Base-by-base conservation (phyloP, 2,888 invertebrate genomes). In the Drosophila anceps region DNA sequence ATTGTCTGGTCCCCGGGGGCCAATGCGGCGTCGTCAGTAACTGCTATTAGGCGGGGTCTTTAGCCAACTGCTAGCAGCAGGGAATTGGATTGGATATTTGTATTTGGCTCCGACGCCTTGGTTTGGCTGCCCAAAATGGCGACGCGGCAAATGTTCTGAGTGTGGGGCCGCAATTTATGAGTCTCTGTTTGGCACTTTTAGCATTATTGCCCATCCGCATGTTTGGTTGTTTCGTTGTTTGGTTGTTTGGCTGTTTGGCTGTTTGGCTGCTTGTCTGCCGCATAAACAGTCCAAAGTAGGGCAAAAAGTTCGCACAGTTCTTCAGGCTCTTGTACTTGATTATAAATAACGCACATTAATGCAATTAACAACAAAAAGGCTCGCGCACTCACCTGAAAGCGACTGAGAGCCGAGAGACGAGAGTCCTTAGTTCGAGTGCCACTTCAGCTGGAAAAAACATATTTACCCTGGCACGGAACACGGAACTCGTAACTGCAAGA, bases 1-100 rank as follows among this genome's bases (percentile, higher is more conserved):
- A 91, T 91, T 91, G 90, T 85, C 77, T 79, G 79, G 43, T 91
- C 91, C 85, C 91, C 27, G 73, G 91, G 81, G 91, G 69, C 81
- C 88, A 91, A 91, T 91, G 90, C 66, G 84, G 82, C 75, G 78
- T 79, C 73, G 72, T 70, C 69, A 66, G 73, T 76, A 73, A 75
- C 77, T 72, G 88, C 87, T 84, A 87, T 82, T 82, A 82, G 89
- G 73, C 84, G 69, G 69, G 63, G 81, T 80, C 82, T 61, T 81
- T 83, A 77, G 70, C 78, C 85, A 78, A 72, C 78, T 74, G 66
- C 73, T 69, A 62, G 74, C 76, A 68, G 65, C 70, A 50, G 68
- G 75, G 80, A 73, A 72, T 86, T 69, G 68, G 83, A 72, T 69
- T 78, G 61, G 69, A 67, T 78, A 64, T 73, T 64, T 46, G 59